These are phyloP conservation scores for Vanessa tameamea DNA, from an alignment of 1,140 invertebrate species.

Conservation along the genomic window DNA sequence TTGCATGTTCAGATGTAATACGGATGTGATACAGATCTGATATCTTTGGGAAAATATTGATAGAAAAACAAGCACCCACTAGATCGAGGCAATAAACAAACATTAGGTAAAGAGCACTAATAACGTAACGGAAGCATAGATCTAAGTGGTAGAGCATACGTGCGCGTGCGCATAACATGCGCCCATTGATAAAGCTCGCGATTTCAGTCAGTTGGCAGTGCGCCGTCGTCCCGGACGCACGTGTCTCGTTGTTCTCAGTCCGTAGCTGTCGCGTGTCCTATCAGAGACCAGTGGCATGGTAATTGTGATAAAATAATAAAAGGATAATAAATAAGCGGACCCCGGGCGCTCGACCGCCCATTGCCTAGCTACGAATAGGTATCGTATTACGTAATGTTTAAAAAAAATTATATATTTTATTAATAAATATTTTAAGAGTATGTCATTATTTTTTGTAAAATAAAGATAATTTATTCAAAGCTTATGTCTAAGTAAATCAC, in stretches of 20 bases:
- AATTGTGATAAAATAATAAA: constrained; percentile 62
- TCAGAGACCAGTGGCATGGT: constrained; percentile 71
- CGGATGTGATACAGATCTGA: no score
- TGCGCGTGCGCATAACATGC: constrained; percentile 59
- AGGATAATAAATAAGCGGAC: constrained; percentile 54
- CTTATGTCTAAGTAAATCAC: constrained; percentile 15
- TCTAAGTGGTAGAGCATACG: constrained; percentile 42
- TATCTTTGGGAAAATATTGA: constrained; percentile 18
- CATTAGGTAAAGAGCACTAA: constrained; percentile 66
- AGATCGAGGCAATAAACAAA: constrained; percentile 58
- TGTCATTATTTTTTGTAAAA: neutral
- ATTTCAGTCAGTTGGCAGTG: constrained; percentile 73
- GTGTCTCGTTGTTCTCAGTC: constrained; percentile 37
- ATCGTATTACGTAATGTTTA: constrained; percentile 69
- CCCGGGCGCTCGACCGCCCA: constrained; percentile 53
- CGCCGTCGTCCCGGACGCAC: constrained; percentile 57
- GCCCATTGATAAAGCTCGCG: constrained; percentile 73
- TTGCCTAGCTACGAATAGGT: constrained; percentile 64
- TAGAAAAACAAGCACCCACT: constrained; percentile 27
- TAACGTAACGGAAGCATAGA: constrained; percentile 68
- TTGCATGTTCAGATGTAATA: no score
- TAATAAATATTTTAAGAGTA: neutral
- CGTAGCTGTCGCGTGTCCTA: constrained; percentile 35
- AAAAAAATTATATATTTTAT: constrained; percentile 12
- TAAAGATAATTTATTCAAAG: constrained; percentile 6